Evolutionary conservation across 2,113 vertebrate genomes (phyloP).

Genomic region (Microcebus murinus): DNA sequence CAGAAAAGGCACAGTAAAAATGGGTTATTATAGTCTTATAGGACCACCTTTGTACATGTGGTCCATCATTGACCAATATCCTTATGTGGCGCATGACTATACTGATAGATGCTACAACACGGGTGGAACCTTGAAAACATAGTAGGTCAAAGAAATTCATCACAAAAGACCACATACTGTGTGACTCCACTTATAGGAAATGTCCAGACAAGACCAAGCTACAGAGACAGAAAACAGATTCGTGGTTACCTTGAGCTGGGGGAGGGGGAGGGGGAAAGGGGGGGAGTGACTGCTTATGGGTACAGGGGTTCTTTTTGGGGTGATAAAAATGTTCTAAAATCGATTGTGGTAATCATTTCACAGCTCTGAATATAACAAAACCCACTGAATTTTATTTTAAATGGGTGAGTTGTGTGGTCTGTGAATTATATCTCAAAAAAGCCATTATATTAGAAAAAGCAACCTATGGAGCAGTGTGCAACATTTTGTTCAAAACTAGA

Average conservation of each 20-base stretch:
- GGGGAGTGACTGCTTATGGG: neutral
- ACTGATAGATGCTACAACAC: neutral
- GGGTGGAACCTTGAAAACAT: neutral
- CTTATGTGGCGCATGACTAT: neutral
- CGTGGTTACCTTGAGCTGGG: neutral
- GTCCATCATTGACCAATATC: neutral
- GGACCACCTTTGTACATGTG: neutral
- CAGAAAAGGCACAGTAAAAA: neutral
- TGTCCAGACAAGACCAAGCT: neutral
- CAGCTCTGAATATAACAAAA: neutral
- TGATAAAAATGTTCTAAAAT: neutral
- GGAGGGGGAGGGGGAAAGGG: fast-evolving
- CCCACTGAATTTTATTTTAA: neutral
- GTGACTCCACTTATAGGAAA: neutral
- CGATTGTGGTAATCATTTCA: neutral
- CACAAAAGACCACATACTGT: neutral
- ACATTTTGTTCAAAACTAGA: slow-evolving; percentile 52
- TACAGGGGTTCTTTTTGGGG: neutral
- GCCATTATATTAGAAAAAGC: neutral
- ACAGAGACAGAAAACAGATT: neutral
- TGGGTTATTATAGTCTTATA: neutral
- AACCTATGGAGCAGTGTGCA: neutral
- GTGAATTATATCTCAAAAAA: slow-evolving; percentile 44
- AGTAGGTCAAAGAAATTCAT: neutral
- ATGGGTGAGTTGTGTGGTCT: neutral